These are phyloP conservation scores for Drosophila persimilis DNA, from an alignment of 1,140 invertebrate genomes.

Conservation along the genomic window DNA sequence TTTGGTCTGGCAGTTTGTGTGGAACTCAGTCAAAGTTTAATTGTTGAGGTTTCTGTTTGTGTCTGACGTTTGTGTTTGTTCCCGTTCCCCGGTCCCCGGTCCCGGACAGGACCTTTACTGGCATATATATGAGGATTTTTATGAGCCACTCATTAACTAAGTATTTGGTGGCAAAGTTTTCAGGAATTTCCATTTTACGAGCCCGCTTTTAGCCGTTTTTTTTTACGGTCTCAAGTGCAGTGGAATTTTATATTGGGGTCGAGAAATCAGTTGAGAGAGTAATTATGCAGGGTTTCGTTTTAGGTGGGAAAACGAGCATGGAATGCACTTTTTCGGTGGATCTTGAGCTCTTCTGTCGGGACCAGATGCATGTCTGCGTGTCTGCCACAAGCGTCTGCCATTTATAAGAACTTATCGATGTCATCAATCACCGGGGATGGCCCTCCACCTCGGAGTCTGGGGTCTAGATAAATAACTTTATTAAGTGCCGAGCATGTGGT, in stretches of 20 bases:
- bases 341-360: constrained; percentile 39
- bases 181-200: constrained; percentile 17
- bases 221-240: constrained; percentile 60
- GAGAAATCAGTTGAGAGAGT: constrained; percentile 25
- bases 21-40: constrained; percentile 70
- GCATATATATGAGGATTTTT: constrained; percentile 47
- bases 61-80: constrained; percentile 63
- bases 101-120: constrained; percentile 21
- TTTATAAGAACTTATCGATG: constrained; percentile 80
- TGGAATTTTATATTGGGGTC: constrained; percentile 47
- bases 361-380: constrained; percentile 1
- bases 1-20: constrained; percentile 63
- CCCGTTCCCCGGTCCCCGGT: too few species aligned
- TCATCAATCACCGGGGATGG: constrained; percentile 69
- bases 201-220: background rate
- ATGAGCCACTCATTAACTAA: constrained; percentile 50
- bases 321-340: constrained; percentile 47
- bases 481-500: constrained; percentile 42
- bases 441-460: constrained; percentile 9
- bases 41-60: constrained; percentile 62
- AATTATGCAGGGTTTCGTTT: constrained; percentile 47
- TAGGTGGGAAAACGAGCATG: background rate
- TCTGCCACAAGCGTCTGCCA: constrained; percentile 48
- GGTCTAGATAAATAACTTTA: constrained; percentile 60
- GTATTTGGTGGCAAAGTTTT: constrained; percentile 44